These are phyloP conservation scores for Heterodera carotae DNA, from an alignment of 1,140 invertebrate species.

Conservation along the genomic window DNA sequence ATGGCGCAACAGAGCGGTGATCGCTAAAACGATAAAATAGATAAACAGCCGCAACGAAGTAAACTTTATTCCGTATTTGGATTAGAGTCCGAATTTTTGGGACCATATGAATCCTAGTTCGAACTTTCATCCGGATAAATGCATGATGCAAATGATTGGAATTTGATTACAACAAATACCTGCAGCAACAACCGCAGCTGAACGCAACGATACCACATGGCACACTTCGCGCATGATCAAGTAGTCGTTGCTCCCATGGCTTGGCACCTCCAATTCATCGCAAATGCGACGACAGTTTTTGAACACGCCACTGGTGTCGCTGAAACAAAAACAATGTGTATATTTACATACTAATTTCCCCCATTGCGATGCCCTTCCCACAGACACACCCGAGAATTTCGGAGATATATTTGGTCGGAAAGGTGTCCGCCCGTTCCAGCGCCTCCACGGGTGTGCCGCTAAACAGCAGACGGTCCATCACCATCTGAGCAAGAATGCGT, in stretches of 20 bases:
- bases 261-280: constrained; percentile 63
- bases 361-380: constrained; percentile 4
- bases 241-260: constrained; percentile 61
- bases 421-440: constrained; percentile 55
- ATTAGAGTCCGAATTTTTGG: too few species aligned
- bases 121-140: too few species aligned
- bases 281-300: constrained; percentile 63
- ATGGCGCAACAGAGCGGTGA: constrained; percentile 61
- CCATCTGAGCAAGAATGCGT: constrained; percentile 57
- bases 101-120: too few species aligned
- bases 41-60: neutral
- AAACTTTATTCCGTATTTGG: too few species aligned
- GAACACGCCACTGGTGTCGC: constrained; percentile 59
- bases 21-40: constrained; percentile 53
- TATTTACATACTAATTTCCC: too few species aligned
- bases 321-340: constrained; percentile 35
- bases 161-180: too few species aligned
- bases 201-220: constrained; percentile 58
- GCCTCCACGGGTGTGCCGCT: constrained; percentile 55
- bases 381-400: constrained; percentile 58
- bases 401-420: constrained; percentile 65
- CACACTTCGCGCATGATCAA: constrained; percentile 61
- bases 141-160: too few species aligned
- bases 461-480: constrained; percentile 58
- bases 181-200: constrained; percentile 62